phyloP scores from a whole-genome alignment of 2,888 invertebrate genomes.

The Tanypteryx hageni region DNA sequence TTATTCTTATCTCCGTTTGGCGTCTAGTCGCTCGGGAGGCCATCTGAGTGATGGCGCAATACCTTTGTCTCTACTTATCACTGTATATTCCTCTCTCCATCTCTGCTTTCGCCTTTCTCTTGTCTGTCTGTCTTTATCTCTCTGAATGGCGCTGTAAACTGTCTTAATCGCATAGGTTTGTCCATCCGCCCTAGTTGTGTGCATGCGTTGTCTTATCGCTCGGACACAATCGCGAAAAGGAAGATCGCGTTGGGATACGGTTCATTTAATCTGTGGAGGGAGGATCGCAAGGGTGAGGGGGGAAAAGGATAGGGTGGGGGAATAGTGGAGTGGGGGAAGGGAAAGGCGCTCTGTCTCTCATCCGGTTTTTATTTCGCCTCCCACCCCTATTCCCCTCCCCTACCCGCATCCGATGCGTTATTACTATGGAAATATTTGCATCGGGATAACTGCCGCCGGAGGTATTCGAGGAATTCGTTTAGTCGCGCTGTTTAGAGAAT shows the following conservation, averaged over 20 bases:
- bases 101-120: neutral
- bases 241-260: slow-evolving; percentile 5
- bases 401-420: neutral
- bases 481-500: neutral
- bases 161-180: neutral
- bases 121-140: neutral
- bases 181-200: neutral
- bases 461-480: slow-evolving; percentile 12
- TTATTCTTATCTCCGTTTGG: slow-evolving; percentile 16
- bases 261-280: neutral
- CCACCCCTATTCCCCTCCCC: too few species aligned
- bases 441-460: slow-evolving; percentile 11
- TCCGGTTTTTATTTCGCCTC: neutral
- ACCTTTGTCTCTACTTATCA: slow-evolving; percentile 9
- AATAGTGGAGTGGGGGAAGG: neutral
- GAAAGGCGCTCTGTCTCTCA: neutral
- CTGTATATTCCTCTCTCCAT: neutral
- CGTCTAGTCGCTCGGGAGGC: neutral
- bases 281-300: neutral
- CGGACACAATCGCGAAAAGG: neutral
- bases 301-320: neutral
- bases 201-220: neutral
- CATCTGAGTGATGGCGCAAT: neutral
- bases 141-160: slow-evolving; percentile 6
- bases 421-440: slow-evolving; percentile 23